These are phyloP conservation scores for Tragelaphus eurycerus DNA, from an alignment of 2,797 vertebrate species.

Conservation along the genomic window DNA sequence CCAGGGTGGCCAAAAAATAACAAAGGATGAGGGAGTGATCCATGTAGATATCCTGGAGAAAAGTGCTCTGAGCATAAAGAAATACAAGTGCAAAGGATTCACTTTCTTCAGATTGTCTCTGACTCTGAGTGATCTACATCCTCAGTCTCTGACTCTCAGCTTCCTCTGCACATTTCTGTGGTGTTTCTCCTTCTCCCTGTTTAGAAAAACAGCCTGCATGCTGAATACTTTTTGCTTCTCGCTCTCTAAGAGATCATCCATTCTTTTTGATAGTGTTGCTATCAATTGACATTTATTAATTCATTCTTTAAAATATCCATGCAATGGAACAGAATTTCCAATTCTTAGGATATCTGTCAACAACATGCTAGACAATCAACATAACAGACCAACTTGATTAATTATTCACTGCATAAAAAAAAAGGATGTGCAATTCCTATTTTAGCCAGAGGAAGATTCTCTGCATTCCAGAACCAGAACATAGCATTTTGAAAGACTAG, in stretches of 20 bases:
- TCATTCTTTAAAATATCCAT: background rate
- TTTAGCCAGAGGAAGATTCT: background rate
- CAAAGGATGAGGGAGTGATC: background rate
- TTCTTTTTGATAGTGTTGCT: background rate
- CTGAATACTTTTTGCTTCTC: background rate
- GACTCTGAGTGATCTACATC: background rate
- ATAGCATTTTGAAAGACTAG: background rate
- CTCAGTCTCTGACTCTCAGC: background rate
- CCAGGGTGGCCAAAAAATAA: background rate
- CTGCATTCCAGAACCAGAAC: background rate
- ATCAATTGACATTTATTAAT: background rate
- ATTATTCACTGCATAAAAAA: background rate
- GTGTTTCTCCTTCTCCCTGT: background rate
- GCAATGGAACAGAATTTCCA: background rate
- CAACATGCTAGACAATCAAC: background rate
- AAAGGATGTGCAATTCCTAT: background rate
- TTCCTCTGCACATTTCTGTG: background rate
- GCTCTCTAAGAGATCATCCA: background rate
- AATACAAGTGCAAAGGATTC: background rate
- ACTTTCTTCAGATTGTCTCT: background rate
- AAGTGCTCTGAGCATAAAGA: background rate
- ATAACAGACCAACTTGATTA: background rate
- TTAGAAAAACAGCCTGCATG: background rate
- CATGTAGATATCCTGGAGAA: background rate
- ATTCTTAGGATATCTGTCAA: background rate